Evolutionary conservation across 2,888 invertebrate genomes (phyloP), one percentile per base, ranked within the genome.

Genomic region (Drosophila anceps): DNA sequence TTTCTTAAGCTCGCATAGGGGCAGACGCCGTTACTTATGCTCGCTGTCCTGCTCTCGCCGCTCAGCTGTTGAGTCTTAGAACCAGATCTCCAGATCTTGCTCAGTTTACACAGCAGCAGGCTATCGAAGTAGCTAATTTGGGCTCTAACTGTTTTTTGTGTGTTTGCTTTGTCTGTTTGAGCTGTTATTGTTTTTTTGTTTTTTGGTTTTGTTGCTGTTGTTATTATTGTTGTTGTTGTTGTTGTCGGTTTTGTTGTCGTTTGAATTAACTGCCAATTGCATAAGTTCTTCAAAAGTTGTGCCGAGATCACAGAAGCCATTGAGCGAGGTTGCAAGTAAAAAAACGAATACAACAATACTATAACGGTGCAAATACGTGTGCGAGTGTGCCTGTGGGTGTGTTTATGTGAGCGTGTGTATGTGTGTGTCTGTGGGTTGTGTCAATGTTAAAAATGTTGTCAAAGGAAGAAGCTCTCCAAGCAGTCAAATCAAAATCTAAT

Each of bases 1-100:
- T 64, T 76, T 79, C 69, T 67, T 79, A 88, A 64, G 72, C 68
- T 73, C 20, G 70, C 87, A 85, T 84, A 73, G 66, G 72, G 61
- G 55, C 53, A 43, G 58, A 33, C 58, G 63, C 58, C 44, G 39
- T 66, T 73, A 35, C 18, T 48, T 33, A 18, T 58, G 33, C 27
- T 43, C 31, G 15, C 57, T 10, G n/a, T 59, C 41, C 44, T 39
- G 65, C n/a, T 53, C 18, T 62, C 54, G 41, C 41, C 18, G 31
- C 50, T 53, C 37, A 65, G 44, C 39, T 37, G 62, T 24, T 78
- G 51, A 48, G 24, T 50, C 31, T 48, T n/a, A 46, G 39, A 48
- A 53, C 35, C 50, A 60, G n/a, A n/a, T n/a, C 39, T 57, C 60
- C 43, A 31, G 62, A 31, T 31, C 50, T 39, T 50, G 69, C 59